Percentiles rank a stretch among this genome's conserved stretches.
These are phyloP conservation scores for Brachynemurus nebulosus DNA, from an alignment of 2,888 invertebrate species.

Conservation along the genomic window DNA sequence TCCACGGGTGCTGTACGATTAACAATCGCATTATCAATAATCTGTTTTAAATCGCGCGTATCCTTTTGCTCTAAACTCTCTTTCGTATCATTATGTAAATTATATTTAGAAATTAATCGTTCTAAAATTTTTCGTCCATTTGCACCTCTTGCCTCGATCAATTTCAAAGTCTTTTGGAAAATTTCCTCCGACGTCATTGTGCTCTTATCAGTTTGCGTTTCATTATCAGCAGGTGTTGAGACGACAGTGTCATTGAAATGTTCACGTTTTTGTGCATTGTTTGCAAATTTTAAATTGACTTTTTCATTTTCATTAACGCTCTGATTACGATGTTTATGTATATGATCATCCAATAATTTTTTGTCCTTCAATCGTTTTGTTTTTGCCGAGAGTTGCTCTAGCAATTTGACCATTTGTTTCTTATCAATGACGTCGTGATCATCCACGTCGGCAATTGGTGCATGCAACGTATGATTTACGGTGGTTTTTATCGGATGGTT, in stretches of 20 bases:
- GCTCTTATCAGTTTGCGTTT: slow-evolving; percentile 13
- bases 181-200: slow-evolving; percentile 35
- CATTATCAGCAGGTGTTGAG: slow-evolving; percentile 7
- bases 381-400: slow-evolving; percentile 23
- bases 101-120: slow-evolving; percentile 26
- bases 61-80: neutral
- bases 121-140: slow-evolving; percentile 42
- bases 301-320: slow-evolving; percentile 37
- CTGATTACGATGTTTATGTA: slow-evolving; percentile 34
- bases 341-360: slow-evolving; percentile 22
- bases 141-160: slow-evolving; percentile 41
- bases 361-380: slow-evolving; percentile 26
- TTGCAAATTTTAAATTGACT: slow-evolving; percentile 38
- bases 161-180: slow-evolving; percentile 41
- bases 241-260: slow-evolving; percentile 14
- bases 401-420: slow-evolving; percentile 23
- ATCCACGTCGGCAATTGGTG: neutral
- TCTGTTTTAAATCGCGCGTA: slow-evolving; percentile 2
- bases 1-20: neutral
- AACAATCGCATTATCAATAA: neutral
- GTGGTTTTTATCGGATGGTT: slow-evolving; percentile 20
- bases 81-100: neutral
- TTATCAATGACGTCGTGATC: slow-evolving; percentile 10
- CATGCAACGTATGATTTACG: neutral
- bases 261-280: neutral